These are phyloP conservation scores for Drosophila glabriapex DNA, from an alignment of 2,888 invertebrate species.

Conservation along the genomic window DNA sequence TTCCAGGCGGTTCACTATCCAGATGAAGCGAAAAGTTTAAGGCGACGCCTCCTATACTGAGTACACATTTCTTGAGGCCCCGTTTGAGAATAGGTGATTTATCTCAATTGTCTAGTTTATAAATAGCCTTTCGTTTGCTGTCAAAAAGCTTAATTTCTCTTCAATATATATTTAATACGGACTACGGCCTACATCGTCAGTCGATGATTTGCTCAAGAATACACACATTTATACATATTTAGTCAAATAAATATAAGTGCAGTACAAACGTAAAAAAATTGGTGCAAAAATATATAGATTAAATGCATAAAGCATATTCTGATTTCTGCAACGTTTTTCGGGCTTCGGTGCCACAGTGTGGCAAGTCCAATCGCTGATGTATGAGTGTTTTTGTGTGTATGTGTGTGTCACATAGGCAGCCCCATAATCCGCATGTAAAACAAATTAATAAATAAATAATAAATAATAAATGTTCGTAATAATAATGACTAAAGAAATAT, in stretches of 20 bases:
- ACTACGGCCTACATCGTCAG: not conserved
- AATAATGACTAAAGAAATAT: constrained; percentile 79
- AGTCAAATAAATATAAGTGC: not conserved
- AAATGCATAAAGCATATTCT: not conserved
- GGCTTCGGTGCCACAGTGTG: constrained; percentile 10
- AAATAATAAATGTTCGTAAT: constrained; percentile 73
- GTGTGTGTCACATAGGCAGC: constrained; percentile 20
- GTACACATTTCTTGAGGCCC: not conserved
- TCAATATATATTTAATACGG: not conserved
- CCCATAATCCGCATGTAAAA: constrained; percentile 67
- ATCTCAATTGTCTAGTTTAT: not conserved
- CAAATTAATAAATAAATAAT: constrained; percentile 71
- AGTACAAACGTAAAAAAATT: not conserved
- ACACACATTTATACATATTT: not conserved
- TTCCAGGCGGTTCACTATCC: not conserved
- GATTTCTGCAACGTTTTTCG: not conserved
- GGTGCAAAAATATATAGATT: not conserved
- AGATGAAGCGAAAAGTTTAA: not conserved
- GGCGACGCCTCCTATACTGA: not conserved
- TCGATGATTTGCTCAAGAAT: not conserved
- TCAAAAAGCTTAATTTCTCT: not conserved
- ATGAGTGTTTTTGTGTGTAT: constrained; percentile 5
- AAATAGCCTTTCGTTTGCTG: not conserved
- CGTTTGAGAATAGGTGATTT: not conserved
- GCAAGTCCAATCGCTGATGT: constrained; percentile 4